Base-by-base conservation (phyloP, 1,140 invertebrate species). In the Glossosoma conforme region DNA sequence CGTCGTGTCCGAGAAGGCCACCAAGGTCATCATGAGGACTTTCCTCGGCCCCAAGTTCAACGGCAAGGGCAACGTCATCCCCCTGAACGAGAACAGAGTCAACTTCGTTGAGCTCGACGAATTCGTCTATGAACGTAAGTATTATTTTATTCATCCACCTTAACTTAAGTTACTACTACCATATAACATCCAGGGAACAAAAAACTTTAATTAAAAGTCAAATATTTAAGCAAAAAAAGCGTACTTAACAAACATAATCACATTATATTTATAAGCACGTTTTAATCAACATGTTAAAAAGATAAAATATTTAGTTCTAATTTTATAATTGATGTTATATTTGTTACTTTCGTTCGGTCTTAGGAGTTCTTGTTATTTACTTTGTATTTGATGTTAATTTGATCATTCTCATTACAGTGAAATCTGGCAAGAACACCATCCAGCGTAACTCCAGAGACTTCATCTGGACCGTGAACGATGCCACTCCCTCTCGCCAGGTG, bases 1-100 rank as follows among this genome's bases (percentile, higher is more conserved):
- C 33, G 64, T 80, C 8, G 67, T 69, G 20, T 67, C 67, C 32
- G 69, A 78, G 28, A 72, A 72, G 40, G 67, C 64, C 6, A 68
- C 65, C 25, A 72, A 72, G 52, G 74, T 68, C 20, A 62, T 74
- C 10, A 68, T 81, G 6, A 74, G 78, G 17, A 65, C 80, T 10
- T 82, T 71, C 67, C 55, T 81, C 49, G 78, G 76, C 61, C 81
- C 81, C 2, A 79, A 78, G 65, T 75, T 70, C 57, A 76, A 82
- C 41, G 64, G 64, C 5, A 28, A 51, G 13, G 57, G 70, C 43
- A 70, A 74, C 19, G 60, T 75, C 3, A 52, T 81, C 13, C 65
- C 76, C 9, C 56, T 81, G 6, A 70, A 71, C 37, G 60, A 69
- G 2, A 76, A 76, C 53, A 72, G 76, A 35, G 42, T 68, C 4